Evolutionary conservation across 2,888 invertebrate species (phyloP).

Genomic region (Matsumyia berberina): DNA sequence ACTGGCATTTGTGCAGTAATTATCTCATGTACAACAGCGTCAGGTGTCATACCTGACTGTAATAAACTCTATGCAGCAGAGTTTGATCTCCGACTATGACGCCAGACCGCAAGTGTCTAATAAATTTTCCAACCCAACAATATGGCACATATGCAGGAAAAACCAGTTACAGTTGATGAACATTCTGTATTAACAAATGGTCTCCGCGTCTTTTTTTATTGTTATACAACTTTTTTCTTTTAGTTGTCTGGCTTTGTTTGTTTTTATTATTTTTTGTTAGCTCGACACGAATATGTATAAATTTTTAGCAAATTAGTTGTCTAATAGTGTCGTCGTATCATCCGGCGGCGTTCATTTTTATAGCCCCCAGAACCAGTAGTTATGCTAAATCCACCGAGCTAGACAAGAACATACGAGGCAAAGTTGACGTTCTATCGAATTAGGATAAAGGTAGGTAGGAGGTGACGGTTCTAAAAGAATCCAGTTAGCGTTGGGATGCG

Average conservation of each 20-base stretch:
- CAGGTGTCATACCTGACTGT: slow-evolving; percentile 39
- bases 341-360: too few species aligned
- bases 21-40: slow-evolving; percentile 22
- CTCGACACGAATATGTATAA: neutral
- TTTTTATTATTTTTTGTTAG: neutral
- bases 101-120: slow-evolving; percentile 7
- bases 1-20: slow-evolving; percentile 12
- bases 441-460: too few species aligned
- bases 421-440: too few species aligned
- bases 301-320: neutral
- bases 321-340: neutral
- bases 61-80: slow-evolving; percentile 26
- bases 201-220: slow-evolving; percentile 8
- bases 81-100: slow-evolving; percentile 12
- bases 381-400: too few species aligned
- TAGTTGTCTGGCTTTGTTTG: too few species aligned
- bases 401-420: too few species aligned
- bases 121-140: slow-evolving; percentile 18
- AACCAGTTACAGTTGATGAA: slow-evolving; percentile 27
- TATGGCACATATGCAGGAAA: slow-evolving; percentile 25
- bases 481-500: too few species aligned
- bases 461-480: too few species aligned
- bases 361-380: too few species aligned
- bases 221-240: slow-evolving; percentile 17
- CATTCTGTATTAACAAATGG: slow-evolving; percentile 30